phyloP scores from a whole-genome alignment of 2,113 vertebrate genomes.

The Tachuris rubrigastra region DNA sequence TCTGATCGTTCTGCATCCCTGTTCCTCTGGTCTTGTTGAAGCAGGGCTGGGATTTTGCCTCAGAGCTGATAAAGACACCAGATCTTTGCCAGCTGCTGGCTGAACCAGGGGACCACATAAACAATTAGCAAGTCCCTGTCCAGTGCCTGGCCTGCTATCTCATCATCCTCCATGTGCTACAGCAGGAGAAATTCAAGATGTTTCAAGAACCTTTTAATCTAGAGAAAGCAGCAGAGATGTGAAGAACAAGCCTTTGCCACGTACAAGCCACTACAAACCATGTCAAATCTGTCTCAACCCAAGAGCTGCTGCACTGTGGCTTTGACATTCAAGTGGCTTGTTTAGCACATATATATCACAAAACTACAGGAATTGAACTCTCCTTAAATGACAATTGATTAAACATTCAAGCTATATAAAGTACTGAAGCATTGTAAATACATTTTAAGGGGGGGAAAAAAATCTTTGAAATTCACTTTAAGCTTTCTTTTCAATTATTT shows the following conservation, averaged over 20 bases:
- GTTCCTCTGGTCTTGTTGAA: not conserved
- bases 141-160: not conserved
- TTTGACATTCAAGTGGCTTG: constrained; percentile 28
- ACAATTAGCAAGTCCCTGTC: not conserved
- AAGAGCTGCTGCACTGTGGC: not conserved
- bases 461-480: constrained; percentile 49
- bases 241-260: not conserved
- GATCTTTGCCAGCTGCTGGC: not conserved
- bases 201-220: not conserved
- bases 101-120: not conserved
- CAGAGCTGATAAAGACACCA: not conserved
- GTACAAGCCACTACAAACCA: not conserved
- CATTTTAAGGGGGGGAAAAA: not conserved
- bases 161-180: not conserved
- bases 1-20: not conserved
- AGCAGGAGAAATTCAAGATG: not conserved
- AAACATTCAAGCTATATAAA: constrained; percentile 54
- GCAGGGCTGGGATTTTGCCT: not conserved
- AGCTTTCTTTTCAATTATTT: constrained; percentile 69
- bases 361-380: constrained; percentile 20
- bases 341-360: constrained; percentile 32
- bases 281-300: not conserved
- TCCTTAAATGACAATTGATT: constrained; percentile 51
- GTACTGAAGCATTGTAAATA: constrained; percentile 45
- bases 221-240: not conserved